These are phyloP conservation scores for Neogobius melanostomus DNA, from an alignment of 2,113 vertebrate genomes.

Conservation along the genomic window DNA sequence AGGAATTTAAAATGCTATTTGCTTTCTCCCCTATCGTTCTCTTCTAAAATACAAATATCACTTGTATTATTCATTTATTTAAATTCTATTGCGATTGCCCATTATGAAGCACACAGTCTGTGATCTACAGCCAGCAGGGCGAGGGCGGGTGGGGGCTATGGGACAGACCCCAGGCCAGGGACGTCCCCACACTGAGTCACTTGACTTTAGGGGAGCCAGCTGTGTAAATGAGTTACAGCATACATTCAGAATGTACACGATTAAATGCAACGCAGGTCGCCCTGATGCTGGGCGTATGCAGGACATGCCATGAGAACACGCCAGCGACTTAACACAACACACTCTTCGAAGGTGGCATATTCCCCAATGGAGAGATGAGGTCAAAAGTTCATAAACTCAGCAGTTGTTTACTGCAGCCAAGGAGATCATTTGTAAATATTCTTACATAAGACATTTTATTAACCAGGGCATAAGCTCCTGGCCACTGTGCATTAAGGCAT, in stretches of 20 bases:
- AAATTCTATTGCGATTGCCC: slow-evolving; percentile 15
- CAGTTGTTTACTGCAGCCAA: neutral
- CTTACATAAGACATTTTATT: slow-evolving; percentile 6
- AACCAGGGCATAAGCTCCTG: slow-evolving; percentile 49
- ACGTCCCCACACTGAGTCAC: slow-evolving; percentile 72
- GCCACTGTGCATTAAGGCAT: slow-evolving; percentile 66
- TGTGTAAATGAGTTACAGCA: slow-evolving; percentile 79
- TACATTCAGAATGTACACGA: slow-evolving; percentile 67
- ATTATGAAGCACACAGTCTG: slow-evolving; percentile 20
- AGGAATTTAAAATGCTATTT: neutral
- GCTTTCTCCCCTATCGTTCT: neutral
- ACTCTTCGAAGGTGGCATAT: slow-evolving; percentile 18
- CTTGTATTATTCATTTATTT: neutral
- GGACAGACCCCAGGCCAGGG: slow-evolving; percentile 69
- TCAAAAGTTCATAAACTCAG: neutral
- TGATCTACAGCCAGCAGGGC: slow-evolving; percentile 28
- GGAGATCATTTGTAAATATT: neutral
- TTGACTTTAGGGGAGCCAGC: slow-evolving; percentile 70
- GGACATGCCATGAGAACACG: slow-evolving; percentile 32
- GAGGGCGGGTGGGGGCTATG: slow-evolving; percentile 61
- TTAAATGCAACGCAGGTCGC: slow-evolving; percentile 55
- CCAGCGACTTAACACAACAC: slow-evolving; percentile 26
- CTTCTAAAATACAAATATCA: neutral
- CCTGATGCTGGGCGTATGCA: slow-evolving; percentile 54
- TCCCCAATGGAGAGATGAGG: neutral